Evolutionary conservation across 2,888 invertebrate species (phyloP).

Genomic region (Scrobipalpa costella): DNA sequence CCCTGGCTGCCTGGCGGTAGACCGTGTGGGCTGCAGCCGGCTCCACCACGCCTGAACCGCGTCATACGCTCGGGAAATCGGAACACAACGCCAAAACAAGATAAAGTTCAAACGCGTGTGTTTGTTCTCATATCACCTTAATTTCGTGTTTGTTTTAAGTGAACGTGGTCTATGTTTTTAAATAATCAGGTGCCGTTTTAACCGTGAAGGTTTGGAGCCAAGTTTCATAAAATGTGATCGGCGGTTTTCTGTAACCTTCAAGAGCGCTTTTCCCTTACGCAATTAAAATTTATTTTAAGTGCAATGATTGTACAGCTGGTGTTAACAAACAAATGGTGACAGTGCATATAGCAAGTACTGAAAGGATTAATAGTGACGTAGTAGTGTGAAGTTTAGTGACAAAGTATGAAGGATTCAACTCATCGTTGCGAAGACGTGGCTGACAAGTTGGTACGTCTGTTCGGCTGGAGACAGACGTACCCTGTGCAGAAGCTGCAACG

Average conservation of each 20-base stretch:
- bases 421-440: conserved; percentile 89
- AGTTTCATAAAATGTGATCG: conserved; percentile 16
- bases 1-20: conserved; percentile 48
- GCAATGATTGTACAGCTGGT: conserved; percentile 8
- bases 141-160: background rate
- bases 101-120: background rate
- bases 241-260: conserved; percentile 32
- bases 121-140: background rate
- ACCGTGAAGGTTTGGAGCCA: conserved; percentile 15
- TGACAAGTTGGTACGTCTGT: conserved; percentile 87
- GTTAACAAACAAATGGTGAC: conserved; percentile 1
- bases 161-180: conserved; percentile 6
- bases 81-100: conserved; percentile 12
- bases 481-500: conserved; percentile 89
- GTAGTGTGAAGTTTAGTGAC: conserved; percentile 30
- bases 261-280: conserved; percentile 35
- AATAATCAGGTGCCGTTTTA: background rate
- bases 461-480: conserved; percentile 90
- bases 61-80: background rate
- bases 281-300: conserved; percentile 21
- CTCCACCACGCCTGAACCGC: conserved; percentile 3
- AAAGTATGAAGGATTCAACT: conserved; percentile 81
- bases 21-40: background rate
- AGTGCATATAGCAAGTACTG: background rate
- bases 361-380: background rate